Base-by-base conservation (phyloP, 53 echinoderm and acorn worm genomes). In the Hippasteria phrygiana region DNA sequence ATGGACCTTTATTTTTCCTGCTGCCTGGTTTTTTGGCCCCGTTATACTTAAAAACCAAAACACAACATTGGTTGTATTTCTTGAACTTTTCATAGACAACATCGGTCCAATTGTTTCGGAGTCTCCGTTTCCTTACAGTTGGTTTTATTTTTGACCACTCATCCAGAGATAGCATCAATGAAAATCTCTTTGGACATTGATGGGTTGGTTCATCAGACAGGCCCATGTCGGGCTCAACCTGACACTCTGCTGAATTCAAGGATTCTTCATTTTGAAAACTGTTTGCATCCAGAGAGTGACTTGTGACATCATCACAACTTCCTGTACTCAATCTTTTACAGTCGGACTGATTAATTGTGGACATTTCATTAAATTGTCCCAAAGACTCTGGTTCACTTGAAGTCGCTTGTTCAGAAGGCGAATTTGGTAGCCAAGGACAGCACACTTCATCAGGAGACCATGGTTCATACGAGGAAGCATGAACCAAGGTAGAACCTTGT, bases 51-150 rank as follows among this genome's bases (percentile, higher is more conserved):
- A 78, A 88, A 13, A 20, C 76, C 9, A 88, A 78, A 24, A 77
- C 88, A 41, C 88, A 88, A 12, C n/a, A 32, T 6, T 42, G 39
- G 26, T 76, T 77, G 8, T 5, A 22, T 1, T 4, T 34, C 3
- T 39, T 29, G 80, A 89, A 89, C 67, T 63, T 89, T 0, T 47
- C 50, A 0, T 12, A 0, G n/a, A 71, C 24, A 9, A 70, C 31
- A 5, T 87, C 87, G 18, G 71, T 87, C 87, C 89, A 89, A 7
- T 89, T 33, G 51, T 89, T 80, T 26, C 67, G 17, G 1, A 89
- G 48, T 16, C 79, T 24, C 62, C 6, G 20, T 18, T 40, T 56
- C 28, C 64, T 80, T 16, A 24, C 28, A 43, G 79, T 89, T 20
- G 87, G 87, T 37, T 38, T 36, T 72, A 87, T 72, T 37, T 18